phyloP scores from a whole-genome alignment of 2,797 vertebrate genomes.

The Poecile montanus region DNA sequence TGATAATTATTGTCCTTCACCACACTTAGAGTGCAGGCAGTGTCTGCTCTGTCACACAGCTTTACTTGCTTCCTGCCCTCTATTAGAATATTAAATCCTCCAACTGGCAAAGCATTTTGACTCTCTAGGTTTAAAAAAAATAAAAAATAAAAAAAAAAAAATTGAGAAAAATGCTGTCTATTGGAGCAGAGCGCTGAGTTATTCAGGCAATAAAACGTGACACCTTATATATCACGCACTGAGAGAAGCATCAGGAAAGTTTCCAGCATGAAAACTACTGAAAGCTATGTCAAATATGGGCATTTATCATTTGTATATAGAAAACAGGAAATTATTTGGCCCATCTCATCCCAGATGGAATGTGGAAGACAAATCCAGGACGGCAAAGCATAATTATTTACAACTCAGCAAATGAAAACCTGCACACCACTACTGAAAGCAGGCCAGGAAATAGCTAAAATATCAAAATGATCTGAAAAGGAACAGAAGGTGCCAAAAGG shows the following conservation, averaged over 20 bases:
- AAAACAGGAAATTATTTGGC: constrained; percentile 80
- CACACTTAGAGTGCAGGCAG: neutral
- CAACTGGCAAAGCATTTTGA: neutral
- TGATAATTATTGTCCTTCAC: constrained; percentile 58
- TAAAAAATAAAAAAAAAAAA: no score
- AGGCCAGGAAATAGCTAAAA: constrained; percentile 75
- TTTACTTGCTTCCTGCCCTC: constrained; percentile 45
- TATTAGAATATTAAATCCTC: constrained; percentile 40
- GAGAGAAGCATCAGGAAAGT: constrained; percentile 42
- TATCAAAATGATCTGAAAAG: constrained; percentile 73
- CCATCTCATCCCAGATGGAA: constrained; percentile 73
- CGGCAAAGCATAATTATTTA: constrained; percentile 59
- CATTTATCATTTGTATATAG: constrained; percentile 73
- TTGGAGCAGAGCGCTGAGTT: neutral
- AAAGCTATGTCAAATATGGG: constrained; percentile 71
- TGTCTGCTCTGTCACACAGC: constrained; percentile 44
- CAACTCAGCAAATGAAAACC: constrained; percentile 63
- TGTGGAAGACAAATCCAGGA: constrained; percentile 68
- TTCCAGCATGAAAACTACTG: constrained; percentile 60
- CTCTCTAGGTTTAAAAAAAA: neutral
- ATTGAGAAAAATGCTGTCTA: neutral
- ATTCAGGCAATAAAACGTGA: neutral
- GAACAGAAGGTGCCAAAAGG: constrained; percentile 75
- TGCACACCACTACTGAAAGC: constrained; percentile 67
- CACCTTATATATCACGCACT: constrained; percentile 9